Evolutionary conservation across 2,797 vertebrate species (phyloP).

Genomic region (Acipenser oxyrinchus): DNA sequence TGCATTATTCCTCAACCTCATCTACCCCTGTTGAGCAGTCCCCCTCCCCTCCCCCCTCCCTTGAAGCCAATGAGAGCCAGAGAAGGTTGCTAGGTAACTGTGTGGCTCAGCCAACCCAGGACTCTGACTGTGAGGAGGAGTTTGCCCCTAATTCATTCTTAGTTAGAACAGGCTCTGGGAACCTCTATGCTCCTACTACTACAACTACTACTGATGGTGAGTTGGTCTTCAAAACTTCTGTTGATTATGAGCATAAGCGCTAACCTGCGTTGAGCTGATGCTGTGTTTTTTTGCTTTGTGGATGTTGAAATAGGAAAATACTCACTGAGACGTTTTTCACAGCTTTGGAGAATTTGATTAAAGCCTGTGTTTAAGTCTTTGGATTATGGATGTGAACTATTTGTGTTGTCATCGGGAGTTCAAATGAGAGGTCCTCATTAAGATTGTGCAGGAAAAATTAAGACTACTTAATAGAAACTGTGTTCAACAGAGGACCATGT

Average conservation of each 20-base stretch:
- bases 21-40: slow-evolving; percentile 85
- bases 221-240: slow-evolving; percentile 61
- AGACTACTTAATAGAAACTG: too few relatives aligned
- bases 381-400: too few relatives aligned
- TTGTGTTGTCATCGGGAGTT: not conserved
- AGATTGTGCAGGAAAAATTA: too few relatives aligned
- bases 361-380: too few relatives aligned
- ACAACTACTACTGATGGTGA: slow-evolving; percentile 74
- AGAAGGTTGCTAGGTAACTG: slow-evolving; percentile 95
- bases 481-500: too few relatives aligned
- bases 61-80: slow-evolving; percentile 87
- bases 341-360: too few relatives aligned
- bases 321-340: slow-evolving; percentile 17
- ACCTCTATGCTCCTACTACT: slow-evolving; percentile 64
- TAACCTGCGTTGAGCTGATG: too few relatives aligned
- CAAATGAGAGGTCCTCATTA: not conserved
- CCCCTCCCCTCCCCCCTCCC: slow-evolving; percentile 82
- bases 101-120: slow-evolving; percentile 84
- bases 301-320: slow-evolving; percentile 33
- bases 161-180: slow-evolving; percentile 93
- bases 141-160: slow-evolving; percentile 93
- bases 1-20: slow-evolving; percentile 86
- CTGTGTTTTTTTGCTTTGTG: slow-evolving; percentile 27
- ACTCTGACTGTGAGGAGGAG: slow-evolving; percentile 96
- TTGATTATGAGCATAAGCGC: slow-evolving; percentile 20